Conservation (phyloP, 2,113 vertebrate genomes). For the Forbesichthys papilliferus region DNA sequence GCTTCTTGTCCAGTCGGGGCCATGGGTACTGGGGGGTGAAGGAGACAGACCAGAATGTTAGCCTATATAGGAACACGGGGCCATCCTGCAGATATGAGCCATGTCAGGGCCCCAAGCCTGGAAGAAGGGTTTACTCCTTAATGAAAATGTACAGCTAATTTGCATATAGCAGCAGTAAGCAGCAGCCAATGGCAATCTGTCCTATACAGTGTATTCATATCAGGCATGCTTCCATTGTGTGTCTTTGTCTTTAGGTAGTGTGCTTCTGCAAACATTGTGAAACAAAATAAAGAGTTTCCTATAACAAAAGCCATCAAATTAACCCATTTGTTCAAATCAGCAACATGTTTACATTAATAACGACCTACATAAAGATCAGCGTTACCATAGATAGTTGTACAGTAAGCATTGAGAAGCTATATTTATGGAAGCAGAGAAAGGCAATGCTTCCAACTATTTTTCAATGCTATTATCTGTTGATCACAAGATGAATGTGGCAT, state of each 20-base stretch:
- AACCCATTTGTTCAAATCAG: too few species aligned
- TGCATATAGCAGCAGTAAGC: not conserved
- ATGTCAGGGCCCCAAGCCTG: not conserved
- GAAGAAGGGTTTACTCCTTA: not conserved
- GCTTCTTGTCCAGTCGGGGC: constrained; percentile 4
- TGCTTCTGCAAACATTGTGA: not conserved
- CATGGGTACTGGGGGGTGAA: constrained; percentile 37
- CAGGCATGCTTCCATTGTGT: not conserved
- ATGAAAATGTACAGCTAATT: not conserved
- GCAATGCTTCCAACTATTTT: too few species aligned
- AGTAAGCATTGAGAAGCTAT: too few species aligned
- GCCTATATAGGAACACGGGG: constrained; percentile 14
- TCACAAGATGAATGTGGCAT: not conserved
- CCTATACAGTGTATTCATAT: constrained; percentile 22
- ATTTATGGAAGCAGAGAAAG: too few species aligned
- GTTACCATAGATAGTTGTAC: too few species aligned
- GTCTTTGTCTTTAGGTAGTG: constrained; percentile 1
- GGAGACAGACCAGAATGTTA: constrained; percentile 42
- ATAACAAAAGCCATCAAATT: too few species aligned
- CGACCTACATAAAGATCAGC: too few species aligned
- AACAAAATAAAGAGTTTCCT: not conserved
- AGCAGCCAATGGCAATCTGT: not conserved
- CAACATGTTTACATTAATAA: too few species aligned
- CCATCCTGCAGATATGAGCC: constrained; percentile 18
- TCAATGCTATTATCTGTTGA: too few species aligned